These are phyloP conservation scores for Galago senegalensis DNA, from an alignment of 2,797 vertebrate species.

Conservation along the genomic window DNA sequence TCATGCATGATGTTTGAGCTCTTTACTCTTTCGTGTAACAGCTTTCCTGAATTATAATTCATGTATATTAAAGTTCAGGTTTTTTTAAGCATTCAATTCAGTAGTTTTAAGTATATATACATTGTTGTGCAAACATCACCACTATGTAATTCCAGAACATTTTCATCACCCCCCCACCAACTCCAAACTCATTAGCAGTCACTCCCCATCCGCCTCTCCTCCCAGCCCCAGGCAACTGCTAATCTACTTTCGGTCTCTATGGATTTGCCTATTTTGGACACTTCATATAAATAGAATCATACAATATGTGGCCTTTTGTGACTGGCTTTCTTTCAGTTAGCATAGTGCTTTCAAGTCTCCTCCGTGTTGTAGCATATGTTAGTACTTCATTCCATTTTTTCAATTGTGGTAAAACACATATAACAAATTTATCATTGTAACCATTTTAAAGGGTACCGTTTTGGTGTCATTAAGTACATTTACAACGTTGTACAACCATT, in stretches of 20 bases:
- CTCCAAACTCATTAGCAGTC: background rate
- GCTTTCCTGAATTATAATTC: constrained; percentile 29
- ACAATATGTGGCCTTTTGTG: background rate
- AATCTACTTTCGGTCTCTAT: background rate
- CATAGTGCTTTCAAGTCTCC: constrained; percentile 7
- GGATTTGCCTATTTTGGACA: constrained; percentile 8
- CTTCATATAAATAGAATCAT: background rate
- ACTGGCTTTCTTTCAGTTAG: background rate
- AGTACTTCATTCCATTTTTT: background rate
- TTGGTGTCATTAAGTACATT: background rate
- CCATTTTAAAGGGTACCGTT: background rate
- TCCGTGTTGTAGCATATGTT: background rate
- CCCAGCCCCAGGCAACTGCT: background rate
- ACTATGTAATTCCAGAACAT: constrained; percentile 11
- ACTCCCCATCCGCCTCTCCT: background rate
- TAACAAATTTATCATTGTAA: background rate
- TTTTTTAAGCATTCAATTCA: background rate
- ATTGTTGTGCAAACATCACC: background rate
- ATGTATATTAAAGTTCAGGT: background rate
- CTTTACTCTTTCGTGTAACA: constrained; percentile 26
- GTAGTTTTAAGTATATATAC: background rate
- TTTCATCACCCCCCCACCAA: background rate
- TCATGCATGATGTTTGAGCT: background rate
- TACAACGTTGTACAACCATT: background rate
- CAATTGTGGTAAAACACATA: background rate